Percentiles rank a stretch among this genome's conserved stretches.
Conservation (phyloP, 1,140 invertebrate species). For the Leptinotarsa undecemlineata region DNA sequence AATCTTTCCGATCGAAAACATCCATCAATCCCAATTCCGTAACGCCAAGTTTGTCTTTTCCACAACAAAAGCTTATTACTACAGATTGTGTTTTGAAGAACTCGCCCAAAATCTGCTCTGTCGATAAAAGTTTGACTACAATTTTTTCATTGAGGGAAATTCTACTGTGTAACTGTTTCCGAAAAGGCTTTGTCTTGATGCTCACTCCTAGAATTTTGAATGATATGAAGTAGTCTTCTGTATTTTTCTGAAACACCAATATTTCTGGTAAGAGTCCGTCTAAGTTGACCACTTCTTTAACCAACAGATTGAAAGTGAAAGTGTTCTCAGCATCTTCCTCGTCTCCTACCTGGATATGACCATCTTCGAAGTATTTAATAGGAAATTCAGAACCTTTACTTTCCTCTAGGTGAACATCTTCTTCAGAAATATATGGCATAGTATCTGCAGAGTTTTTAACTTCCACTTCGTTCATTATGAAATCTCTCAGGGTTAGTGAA, state of each 20-base stretch:
- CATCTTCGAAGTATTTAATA: slow-evolving; percentile 45
- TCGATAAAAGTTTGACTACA: slow-evolving; percentile 47
- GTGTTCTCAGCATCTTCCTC: slow-evolving; percentile 31
- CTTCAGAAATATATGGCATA: slow-evolving; percentile 39
- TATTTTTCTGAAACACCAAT: slow-evolving; percentile 44
- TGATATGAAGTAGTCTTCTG: slow-evolving; percentile 44
- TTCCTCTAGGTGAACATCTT: slow-evolving; percentile 24
- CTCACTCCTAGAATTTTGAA: slow-evolving; percentile 49
- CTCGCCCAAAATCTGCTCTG: slow-evolving; percentile 34
- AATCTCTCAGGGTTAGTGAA: slow-evolving; percentile 58
- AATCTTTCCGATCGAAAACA: slow-evolving; percentile 27
- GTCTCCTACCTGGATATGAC: slow-evolving; percentile 47
- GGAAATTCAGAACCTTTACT: slow-evolving; percentile 20
- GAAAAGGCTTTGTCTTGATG: slow-evolving; percentile 50
- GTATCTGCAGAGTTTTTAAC: background rate
- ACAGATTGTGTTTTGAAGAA: slow-evolving; percentile 47
- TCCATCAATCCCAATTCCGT: slow-evolving; percentile 40
- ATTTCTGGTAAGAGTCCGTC: slow-evolving; percentile 48
- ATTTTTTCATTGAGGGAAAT: slow-evolving; percentile 49
- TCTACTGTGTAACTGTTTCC: slow-evolving; percentile 40
- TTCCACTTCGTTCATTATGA: slow-evolving; percentile 36
- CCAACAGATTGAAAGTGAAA: slow-evolving; percentile 43
- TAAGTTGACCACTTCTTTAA: slow-evolving; percentile 43
- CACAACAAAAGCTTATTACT: slow-evolving; percentile 43
- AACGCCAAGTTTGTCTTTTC: slow-evolving; percentile 41